A percentile compares a stretch with the other conserved stretches of the same genome.
phyloP scores from a whole-genome alignment of 2,888 invertebrate genomes.

The Brenthis ino region DNA sequence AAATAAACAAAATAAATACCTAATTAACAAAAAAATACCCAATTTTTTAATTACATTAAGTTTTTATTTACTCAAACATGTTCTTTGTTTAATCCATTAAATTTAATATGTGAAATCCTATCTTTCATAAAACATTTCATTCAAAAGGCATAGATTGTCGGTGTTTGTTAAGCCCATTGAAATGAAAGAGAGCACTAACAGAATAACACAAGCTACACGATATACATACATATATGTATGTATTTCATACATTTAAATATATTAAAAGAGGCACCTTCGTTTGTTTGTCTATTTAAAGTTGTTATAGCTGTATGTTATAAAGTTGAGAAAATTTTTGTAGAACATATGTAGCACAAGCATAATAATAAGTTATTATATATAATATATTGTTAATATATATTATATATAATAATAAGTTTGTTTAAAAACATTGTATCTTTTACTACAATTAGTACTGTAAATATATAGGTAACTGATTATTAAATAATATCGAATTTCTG shows the following conservation, averaged over 20 bases:
- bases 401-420: no score
- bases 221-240: background rate
- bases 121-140: slow-evolving; percentile 21
- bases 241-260: background rate
- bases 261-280: background rate
- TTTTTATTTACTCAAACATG: background rate
- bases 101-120: slow-evolving; percentile 15
- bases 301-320: no score
- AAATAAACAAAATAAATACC: background rate
- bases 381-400: no score
- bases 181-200: slow-evolving; percentile 18
- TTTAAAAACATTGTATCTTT: no score
- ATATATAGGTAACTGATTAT: no score
- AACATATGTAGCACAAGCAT: no score
- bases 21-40: background rate
- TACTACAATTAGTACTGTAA: no score
- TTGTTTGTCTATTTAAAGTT: background rate
- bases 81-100: slow-evolving; percentile 5
- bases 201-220: slow-evolving; percentile 10
- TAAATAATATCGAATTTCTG: no score
- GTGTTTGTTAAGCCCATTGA: slow-evolving; percentile 22
- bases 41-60: background rate
- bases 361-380: no score
- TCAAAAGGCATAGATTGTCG: slow-evolving; percentile 16
- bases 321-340: no score